Evolutionary conservation across 2,797 vertebrate species (phyloP).

Genomic region (Chaenodraco wilsoni): DNA sequence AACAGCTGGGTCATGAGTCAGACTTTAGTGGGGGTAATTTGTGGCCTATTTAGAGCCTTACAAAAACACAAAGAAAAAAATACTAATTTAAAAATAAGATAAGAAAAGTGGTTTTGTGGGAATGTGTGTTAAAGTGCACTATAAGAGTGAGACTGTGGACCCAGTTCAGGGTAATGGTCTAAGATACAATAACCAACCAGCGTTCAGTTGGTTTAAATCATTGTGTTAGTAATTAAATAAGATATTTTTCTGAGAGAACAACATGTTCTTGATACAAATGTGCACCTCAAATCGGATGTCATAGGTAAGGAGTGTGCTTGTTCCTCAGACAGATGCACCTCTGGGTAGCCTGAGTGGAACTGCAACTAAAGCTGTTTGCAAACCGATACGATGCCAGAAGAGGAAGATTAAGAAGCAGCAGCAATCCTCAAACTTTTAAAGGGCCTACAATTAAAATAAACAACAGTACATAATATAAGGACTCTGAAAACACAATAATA

Average conservation of each 20-base stretch:
- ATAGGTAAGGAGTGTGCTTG: neutral
- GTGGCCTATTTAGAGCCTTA: constrained; percentile 50
- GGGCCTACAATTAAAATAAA: neutral
- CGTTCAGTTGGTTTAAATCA: constrained; percentile 9
- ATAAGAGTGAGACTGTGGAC: constrained; percentile 14
- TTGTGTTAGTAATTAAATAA: neutral
- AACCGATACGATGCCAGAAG: constrained; percentile 1
- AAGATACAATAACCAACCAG: constrained; percentile 9
- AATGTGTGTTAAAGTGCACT: constrained; percentile 43
- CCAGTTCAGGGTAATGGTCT: neutral
- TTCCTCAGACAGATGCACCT: constrained; percentile 1
- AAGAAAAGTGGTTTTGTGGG: constrained; percentile 30
- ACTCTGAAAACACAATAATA: neutral
- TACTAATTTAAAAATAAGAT: constrained; percentile 41
- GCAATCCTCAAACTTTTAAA: constrained; percentile 1
- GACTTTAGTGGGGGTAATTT: constrained; percentile 50
- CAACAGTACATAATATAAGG: neutral
- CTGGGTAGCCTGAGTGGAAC: neutral
- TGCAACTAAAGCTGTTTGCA: neutral
- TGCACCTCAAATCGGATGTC: neutral
- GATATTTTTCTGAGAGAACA: neutral
- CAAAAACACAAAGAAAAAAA: constrained; percentile 46
- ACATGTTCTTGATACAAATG: neutral
- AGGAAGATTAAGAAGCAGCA: constrained; percentile 10
- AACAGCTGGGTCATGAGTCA: constrained; percentile 59